phyloP scores from a whole-genome alignment of 2,797 vertebrate species.

The Chaetophractus vellerosus region DNA sequence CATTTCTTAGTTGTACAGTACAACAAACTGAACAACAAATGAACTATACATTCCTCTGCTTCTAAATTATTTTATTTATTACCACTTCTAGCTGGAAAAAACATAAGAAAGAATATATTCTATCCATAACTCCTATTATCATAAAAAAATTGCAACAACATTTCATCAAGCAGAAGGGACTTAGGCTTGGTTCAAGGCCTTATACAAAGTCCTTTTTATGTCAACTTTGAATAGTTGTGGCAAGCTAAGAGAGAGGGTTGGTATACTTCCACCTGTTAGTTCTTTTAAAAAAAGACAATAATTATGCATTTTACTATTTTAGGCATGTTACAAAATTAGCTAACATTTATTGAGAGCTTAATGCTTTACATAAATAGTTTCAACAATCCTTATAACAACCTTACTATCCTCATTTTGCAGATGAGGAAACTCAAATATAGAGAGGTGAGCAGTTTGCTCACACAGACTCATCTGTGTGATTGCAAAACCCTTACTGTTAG shows the following conservation, averaged over 20 bases:
- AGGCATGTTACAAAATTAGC: conserved; percentile 33
- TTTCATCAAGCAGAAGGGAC: neutral
- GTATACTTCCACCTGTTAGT: neutral
- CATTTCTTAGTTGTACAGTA: neutral
- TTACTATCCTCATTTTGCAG: neutral
- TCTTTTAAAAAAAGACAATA: neutral
- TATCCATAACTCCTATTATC: conserved; percentile 4
- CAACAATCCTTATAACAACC: neutral
- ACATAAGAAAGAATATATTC: neutral
- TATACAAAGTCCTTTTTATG: neutral
- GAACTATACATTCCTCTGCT: neutral
- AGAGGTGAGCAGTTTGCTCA: neutral
- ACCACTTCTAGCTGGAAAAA: conserved; percentile 16
- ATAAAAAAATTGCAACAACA: neutral
- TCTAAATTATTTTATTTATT: conserved; percentile 47
- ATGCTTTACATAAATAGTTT: neutral
- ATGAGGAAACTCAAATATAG: neutral
- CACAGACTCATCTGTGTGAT: neutral
- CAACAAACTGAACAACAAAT: neutral
- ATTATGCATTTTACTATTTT: neutral
- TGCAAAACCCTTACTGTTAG: neutral
- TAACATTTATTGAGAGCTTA: conserved; percentile 14
- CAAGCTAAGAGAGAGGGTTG: neutral
- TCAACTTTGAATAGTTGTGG: neutral
- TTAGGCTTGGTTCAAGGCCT: neutral